Evolutionary conservation across 2,888 invertebrate species (phyloP).

Genomic region (Rhorus exstirpatorius): DNA sequence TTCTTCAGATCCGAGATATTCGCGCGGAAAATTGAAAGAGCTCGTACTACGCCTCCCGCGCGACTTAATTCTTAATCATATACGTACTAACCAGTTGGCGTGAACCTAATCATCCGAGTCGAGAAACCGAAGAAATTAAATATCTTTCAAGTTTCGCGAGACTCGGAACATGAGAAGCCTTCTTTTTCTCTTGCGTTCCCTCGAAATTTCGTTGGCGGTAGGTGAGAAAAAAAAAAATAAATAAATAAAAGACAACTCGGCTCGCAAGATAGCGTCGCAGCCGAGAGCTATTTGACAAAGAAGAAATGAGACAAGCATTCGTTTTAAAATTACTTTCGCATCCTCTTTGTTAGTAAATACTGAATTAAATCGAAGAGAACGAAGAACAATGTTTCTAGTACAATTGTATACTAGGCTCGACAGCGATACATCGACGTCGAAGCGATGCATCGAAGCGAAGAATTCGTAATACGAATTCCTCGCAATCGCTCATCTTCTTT

Average conservation of each 20-base stretch:
- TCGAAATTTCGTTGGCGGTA: constrained; percentile 7
- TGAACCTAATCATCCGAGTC: constrained; percentile 5
- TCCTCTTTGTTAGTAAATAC: constrained; percentile 60
- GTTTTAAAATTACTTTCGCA: constrained; percentile 14
- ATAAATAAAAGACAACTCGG: constrained; percentile 3
- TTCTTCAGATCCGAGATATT: constrained; percentile 15
- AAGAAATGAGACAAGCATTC: constrained; percentile 5
- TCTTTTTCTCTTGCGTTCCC: neutral
- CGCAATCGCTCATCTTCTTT: neutral
- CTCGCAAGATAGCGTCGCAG: constrained; percentile 10
- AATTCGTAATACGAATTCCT: constrained; percentile 27
- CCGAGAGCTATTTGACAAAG: constrained; percentile 11
- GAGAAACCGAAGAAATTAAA: constrained; percentile 1
- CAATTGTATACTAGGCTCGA: constrained; percentile 56
- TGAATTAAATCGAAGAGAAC: constrained; percentile 56
- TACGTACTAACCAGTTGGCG: constrained; percentile 15
- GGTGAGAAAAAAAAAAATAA: no score
- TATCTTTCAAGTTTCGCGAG: neutral
- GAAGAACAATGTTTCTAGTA: constrained; percentile 60
- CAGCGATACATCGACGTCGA: constrained; percentile 35
- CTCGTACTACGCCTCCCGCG: neutral
- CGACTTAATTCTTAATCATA: constrained; percentile 24
- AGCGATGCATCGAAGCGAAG: constrained; percentile 35
- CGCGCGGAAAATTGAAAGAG: neutral
- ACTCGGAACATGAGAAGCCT: constrained; percentile 1